These are phyloP conservation scores for Tribolium freemani DNA, from an alignment of 2,888 invertebrate species.

Conservation along the genomic window DNA sequence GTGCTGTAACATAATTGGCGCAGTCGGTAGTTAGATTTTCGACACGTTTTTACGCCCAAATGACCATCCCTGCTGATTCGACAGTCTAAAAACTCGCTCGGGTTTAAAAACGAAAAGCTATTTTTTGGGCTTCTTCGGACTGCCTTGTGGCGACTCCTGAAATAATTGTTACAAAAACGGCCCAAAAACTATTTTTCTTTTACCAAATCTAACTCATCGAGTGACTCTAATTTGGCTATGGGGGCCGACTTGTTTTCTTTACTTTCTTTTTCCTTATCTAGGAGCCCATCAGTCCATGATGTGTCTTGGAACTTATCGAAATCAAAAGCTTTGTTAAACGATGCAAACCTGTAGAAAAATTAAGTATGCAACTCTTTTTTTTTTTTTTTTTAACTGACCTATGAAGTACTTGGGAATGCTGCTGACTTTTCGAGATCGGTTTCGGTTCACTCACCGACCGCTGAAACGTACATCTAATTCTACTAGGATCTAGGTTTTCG, in stretches of 20 bases:
- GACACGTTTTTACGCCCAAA: no score
- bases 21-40: no score
- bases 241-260: constrained; percentile 70
- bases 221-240: constrained; percentile 76
- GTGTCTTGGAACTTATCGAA: constrained; percentile 60
- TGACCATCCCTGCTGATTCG: no score
- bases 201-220: constrained; percentile 76
- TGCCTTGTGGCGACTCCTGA: constrained; percentile 60
- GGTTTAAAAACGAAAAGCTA: constrained; percentile 40
- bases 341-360: constrained; percentile 62
- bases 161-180: constrained; percentile 36
- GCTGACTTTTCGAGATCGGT: constrained; percentile 64
- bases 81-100: no score
- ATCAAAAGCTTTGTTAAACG: constrained; percentile 67
- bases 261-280: constrained; percentile 56
- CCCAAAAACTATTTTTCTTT: constrained; percentile 36
- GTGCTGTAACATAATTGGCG: no score
- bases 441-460: constrained; percentile 68
- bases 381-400: constrained; percentile 56
- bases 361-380: neutral
- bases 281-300: constrained; percentile 56
- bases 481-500: constrained; percentile 63
- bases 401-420: constrained; percentile 67
- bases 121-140: constrained; percentile 60
- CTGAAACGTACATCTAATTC: constrained; percentile 65